phyloP scores from a whole-genome alignment of 2,888 invertebrate genomes.

The Matsumyia berberina region DNA sequence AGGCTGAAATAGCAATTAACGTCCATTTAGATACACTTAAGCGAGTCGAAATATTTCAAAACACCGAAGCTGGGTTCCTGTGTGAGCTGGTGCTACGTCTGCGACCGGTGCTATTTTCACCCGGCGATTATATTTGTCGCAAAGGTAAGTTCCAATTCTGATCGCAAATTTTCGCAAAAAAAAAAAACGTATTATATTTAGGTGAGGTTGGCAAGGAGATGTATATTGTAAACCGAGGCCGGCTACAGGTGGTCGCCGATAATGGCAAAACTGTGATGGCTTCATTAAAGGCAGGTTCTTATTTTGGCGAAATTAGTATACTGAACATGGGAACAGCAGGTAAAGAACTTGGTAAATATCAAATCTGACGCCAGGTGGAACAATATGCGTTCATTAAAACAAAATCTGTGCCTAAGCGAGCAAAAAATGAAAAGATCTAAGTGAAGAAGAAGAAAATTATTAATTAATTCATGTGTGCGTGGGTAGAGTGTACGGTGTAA shows the following conservation, averaged over 20 bases:
- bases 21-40: constrained; percentile 99
- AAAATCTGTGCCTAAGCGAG: constrained; percentile 56
- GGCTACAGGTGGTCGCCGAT: constrained; percentile 97
- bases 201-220: constrained; percentile 99
- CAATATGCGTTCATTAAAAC: constrained; percentile 78
- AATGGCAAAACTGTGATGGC: constrained; percentile 98
- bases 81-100: constrained; percentile 98
- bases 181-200: too few species aligned
- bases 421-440: constrained; percentile 1
- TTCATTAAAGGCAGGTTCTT: constrained; percentile 98
- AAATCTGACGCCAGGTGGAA: constrained; percentile 86
- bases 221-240: constrained; percentile 99
- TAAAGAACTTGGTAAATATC: constrained; percentile 98
- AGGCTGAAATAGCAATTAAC: constrained; percentile 99
- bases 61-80: constrained; percentile 99
- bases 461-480: constrained; percentile 32
- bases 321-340: constrained; percentile 99
- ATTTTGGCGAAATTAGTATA: constrained; percentile 99
- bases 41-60: constrained; percentile 99
- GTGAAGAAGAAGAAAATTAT: constrained; percentile 14
- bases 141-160: constrained; percentile 91
- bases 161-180: constrained; percentile 13
- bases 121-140: constrained; percentile 99
- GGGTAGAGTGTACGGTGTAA: constrained; percentile 14
- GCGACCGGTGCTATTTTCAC: constrained; percentile 98